Conservation (phyloP, 1,140 invertebrate species). For the Pseudomyrmex sp. region DNA sequence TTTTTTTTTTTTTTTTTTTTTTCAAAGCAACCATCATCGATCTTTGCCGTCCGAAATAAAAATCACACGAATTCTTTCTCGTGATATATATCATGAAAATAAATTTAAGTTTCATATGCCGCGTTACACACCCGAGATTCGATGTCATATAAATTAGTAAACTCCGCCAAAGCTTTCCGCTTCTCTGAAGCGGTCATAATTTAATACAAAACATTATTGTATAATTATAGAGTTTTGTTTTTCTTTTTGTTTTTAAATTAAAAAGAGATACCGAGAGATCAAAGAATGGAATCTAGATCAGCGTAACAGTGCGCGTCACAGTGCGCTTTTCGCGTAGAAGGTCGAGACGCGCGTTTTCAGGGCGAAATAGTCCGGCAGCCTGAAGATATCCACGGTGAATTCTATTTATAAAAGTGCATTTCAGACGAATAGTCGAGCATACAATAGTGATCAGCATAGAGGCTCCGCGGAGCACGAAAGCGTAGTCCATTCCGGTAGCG, state of each 20-base stretch:
- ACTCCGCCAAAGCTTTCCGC: too few relatives aligned
- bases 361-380: constrained; percentile 30
- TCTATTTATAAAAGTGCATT: constrained; percentile 76
- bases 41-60: too few relatives aligned
- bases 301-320: constrained; percentile 31
- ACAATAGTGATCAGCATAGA: constrained; percentile 62
- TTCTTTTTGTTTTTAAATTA: background rate
- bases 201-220: too few relatives aligned
- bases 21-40: too few relatives aligned
- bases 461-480: constrained; percentile 46
- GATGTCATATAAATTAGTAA: too few relatives aligned
- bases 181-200: too few relatives aligned
- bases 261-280: background rate
- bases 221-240: background rate
- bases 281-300: background rate
- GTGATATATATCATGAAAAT: too few relatives aligned
- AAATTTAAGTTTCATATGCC: too few relatives aligned
- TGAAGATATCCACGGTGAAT: constrained; percentile 59
- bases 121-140: too few relatives aligned
- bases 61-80: too few relatives aligned
- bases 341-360: constrained; percentile 47
- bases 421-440: constrained; percentile 68
- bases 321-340: constrained; percentile 51
- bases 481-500: constrained; percentile 55
- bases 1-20: too few relatives aligned